A percentile compares a stretch with the other conserved stretches of the same genome.
Conservation (phyloP, 1,140 invertebrate species). For the Drosophila aff. region DNA sequence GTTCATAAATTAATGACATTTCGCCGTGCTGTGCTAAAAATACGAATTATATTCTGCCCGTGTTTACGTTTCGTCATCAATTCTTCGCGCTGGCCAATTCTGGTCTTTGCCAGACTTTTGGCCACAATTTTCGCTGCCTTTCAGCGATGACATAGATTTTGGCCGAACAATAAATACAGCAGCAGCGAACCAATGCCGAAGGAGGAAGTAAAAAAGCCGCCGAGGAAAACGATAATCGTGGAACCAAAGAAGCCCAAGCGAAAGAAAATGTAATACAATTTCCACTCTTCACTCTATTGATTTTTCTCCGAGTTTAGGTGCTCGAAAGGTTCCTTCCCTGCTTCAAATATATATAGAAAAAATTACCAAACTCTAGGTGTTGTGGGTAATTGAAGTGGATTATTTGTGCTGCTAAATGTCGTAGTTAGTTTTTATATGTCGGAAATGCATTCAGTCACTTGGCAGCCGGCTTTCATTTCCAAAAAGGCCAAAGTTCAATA, state of each 20-base stretch:
- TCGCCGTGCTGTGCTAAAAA: constrained; percentile 60
- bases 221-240: constrained; percentile 42
- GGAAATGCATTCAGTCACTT: constrained; percentile 24
- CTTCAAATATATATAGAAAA: background rate
- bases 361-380: constrained; percentile 2
- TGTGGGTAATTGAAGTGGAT: constrained; percentile 11
- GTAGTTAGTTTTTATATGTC: constrained; percentile 31
- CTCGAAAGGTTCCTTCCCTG: background rate
- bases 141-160: constrained; percentile 57
- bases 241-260: constrained; percentile 47
- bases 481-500: constrained; percentile 39
- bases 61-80: constrained; percentile 68
- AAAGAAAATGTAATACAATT: constrained; percentile 66
- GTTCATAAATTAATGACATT: constrained; percentile 70
- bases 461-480: constrained; percentile 13
- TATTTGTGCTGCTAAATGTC: constrained; percentile 2
- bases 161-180: constrained; percentile 42
- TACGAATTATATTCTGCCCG: constrained; percentile 35
- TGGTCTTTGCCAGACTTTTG: constrained; percentile 37
- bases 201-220: constrained; percentile 44
- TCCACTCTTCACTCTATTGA: constrained; percentile 51
- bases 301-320: constrained; percentile 45
- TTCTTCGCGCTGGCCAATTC: constrained; percentile 38
- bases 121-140: constrained; percentile 15
- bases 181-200: constrained; percentile 39